Percentiles rank a stretch among this genome's conserved stretches.
phyloP scores from a whole-genome alignment of 2,888 invertebrate species.

The Parelbella ahira region DNA sequence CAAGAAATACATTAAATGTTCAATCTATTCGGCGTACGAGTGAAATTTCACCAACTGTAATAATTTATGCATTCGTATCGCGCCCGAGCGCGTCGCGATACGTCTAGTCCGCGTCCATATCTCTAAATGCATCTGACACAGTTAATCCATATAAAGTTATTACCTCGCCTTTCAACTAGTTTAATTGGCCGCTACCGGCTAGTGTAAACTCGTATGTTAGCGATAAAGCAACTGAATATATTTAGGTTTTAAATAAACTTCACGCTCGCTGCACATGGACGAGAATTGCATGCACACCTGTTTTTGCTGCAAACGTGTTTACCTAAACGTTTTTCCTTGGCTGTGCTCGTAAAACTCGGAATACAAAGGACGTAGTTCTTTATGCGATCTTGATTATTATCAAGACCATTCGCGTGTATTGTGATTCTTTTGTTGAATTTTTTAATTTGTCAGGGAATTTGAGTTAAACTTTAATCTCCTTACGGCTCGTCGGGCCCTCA shows the following conservation, averaged over 20 bases:
- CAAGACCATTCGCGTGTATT: constrained; percentile 48
- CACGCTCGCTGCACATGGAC: constrained; percentile 53
- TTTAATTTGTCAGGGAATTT: constrained; percentile 57
- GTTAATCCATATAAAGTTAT: constrained; percentile 73
- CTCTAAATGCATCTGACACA: constrained; percentile 68
- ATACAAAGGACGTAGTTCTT: constrained; percentile 56
- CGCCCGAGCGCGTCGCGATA: constrained; percentile 15
- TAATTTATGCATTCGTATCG: constrained; percentile 48
- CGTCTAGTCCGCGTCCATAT: constrained; percentile 39
- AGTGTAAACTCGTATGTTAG: constrained; percentile 63
- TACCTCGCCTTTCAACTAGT: constrained; percentile 63
- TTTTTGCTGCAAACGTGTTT: constrained; percentile 58
- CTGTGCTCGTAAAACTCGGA: constrained; percentile 54
- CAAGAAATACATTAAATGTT: constrained; percentile 47
- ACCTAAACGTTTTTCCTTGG: constrained; percentile 60
- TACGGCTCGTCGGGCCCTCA: constrained; percentile 41
- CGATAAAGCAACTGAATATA: constrained; percentile 66
- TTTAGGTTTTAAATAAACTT: constrained; percentile 57
- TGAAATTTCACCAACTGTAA: constrained; percentile 39
- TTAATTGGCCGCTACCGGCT: constrained; percentile 67
- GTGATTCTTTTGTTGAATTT: constrained; percentile 47
- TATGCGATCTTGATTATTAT: constrained; percentile 59
- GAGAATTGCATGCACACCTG: constrained; percentile 51
- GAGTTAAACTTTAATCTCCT: constrained; percentile 50
- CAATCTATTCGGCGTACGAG: constrained; percentile 9